Conservation (phyloP, 53 echinoderm and acorn worm species). For the Patiria pectinifera region DNA sequence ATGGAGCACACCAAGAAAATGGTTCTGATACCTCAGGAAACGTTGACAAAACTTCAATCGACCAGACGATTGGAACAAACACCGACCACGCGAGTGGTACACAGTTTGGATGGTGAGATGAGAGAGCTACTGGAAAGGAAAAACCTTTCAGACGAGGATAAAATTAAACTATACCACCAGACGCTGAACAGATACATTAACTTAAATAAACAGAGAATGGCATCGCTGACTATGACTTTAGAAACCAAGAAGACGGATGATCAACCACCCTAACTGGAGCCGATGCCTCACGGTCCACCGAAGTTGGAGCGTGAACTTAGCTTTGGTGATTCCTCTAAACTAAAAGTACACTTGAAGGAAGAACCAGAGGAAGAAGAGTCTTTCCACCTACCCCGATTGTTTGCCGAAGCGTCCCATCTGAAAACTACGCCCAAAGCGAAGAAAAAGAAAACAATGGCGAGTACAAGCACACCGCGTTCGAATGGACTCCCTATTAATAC, state of each 20-base stretch:
- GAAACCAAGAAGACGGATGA: background rate
- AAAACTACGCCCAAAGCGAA: background rate
- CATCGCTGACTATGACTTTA: constrained; percentile 49
- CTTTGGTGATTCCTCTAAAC: background rate
- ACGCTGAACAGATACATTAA: constrained; percentile 60
- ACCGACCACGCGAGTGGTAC: constrained; percentile 55
- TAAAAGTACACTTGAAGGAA: background rate
- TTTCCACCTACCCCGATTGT: background rate
- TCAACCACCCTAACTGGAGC: background rate
- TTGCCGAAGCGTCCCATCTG: constrained; percentile 57
- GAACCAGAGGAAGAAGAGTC: background rate
- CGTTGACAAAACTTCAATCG: constrained; percentile 63
- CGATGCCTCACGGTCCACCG: background rate
- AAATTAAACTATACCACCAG: constrained; percentile 70
- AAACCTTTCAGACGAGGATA: constrained; percentile 62
- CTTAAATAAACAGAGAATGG: constrained; percentile 50
- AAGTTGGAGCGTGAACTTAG: background rate
- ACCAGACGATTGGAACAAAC: constrained; percentile 51
- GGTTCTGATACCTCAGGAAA: constrained; percentile 74
- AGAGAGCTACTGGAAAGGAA: constrained; percentile 44
- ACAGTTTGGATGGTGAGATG: constrained; percentile 62
- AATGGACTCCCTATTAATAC: constrained; percentile 19
- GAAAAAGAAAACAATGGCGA: background rate
- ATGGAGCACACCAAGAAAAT: constrained; percentile 81
- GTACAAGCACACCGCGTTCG: background rate